Conservation (phyloP, 2,888 invertebrate species). For the Nomada hirtipes region DNA sequence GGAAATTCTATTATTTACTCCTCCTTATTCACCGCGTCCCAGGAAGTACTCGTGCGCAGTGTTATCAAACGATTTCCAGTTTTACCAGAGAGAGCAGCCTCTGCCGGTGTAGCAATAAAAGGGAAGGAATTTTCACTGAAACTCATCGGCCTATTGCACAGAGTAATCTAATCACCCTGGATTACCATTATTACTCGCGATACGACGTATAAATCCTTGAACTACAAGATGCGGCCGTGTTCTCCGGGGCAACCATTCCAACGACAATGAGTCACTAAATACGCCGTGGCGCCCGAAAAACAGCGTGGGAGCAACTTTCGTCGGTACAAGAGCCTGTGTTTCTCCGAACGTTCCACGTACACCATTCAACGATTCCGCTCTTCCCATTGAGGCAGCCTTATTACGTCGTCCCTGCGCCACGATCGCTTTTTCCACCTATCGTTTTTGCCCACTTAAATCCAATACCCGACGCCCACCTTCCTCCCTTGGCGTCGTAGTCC, state of each 20-base stretch:
- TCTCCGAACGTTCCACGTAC: conserved; percentile 35
- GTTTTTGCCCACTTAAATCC: conserved; percentile 58
- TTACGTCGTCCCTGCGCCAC: conserved; percentile 39
- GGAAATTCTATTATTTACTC: too few species aligned
- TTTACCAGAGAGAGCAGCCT: too few species aligned
- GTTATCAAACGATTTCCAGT: too few species aligned
- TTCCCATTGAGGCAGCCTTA: conserved; percentile 45
- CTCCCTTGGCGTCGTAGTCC: conserved; percentile 11
- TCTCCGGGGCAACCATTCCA: conserved; percentile 1
- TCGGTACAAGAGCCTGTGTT: not conserved
- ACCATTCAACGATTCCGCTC: conserved; percentile 34
- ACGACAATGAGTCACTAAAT: conserved; percentile 10
- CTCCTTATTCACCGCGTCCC: too few species aligned
- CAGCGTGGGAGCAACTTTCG: conserved; percentile 33
- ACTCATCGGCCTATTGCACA: too few species aligned
- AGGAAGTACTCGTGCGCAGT: too few species aligned
- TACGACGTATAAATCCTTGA: too few species aligned
- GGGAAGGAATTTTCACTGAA: too few species aligned
- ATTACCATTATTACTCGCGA: too few species aligned
- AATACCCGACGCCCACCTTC: conserved; percentile 44
- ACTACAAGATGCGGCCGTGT: not conserved
- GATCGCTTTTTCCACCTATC: conserved; percentile 47
- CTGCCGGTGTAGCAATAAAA: too few species aligned
- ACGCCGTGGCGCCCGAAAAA: conserved; percentile 24
- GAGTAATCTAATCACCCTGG: too few species aligned